Evolutionary conservation across 2,113 vertebrate species (phyloP).

Genomic region (Rhagologus leucostigma): DNA sequence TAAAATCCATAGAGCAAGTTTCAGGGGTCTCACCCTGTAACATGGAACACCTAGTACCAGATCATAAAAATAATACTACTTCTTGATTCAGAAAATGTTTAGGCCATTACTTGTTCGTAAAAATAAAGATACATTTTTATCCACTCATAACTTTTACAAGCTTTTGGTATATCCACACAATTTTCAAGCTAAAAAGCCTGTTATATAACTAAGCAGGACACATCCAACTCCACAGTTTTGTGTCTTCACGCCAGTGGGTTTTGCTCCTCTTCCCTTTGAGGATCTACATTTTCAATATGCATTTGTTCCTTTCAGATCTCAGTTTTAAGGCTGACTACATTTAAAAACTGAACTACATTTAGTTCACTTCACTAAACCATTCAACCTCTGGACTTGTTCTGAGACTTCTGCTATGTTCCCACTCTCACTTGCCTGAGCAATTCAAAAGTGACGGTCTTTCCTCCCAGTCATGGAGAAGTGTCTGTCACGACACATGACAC

Average conservation of each 20-base stretch:
- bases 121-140: neutral
- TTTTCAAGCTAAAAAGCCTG: neutral
- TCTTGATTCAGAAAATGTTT: neutral
- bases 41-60: neutral
- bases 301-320: neutral
- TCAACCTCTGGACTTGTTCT: neutral
- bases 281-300: neutral
- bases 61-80: neutral
- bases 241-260: neutral
- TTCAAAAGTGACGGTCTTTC: neutral
- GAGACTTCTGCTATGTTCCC: neutral
- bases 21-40: neutral
- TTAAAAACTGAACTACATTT: neutral
- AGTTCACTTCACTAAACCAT: neutral
- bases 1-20: neutral
- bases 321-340: neutral
- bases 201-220: neutral
- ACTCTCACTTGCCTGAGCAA: neutral
- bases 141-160: neutral
- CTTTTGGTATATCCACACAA: neutral
- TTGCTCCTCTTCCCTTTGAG: neutral
- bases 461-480: accelerated
- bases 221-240: neutral
- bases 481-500: accelerated
- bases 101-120: neutral